Base-by-base conservation (phyloP, 2,888 invertebrate genomes). In the Pimpla rufipes region DNA sequence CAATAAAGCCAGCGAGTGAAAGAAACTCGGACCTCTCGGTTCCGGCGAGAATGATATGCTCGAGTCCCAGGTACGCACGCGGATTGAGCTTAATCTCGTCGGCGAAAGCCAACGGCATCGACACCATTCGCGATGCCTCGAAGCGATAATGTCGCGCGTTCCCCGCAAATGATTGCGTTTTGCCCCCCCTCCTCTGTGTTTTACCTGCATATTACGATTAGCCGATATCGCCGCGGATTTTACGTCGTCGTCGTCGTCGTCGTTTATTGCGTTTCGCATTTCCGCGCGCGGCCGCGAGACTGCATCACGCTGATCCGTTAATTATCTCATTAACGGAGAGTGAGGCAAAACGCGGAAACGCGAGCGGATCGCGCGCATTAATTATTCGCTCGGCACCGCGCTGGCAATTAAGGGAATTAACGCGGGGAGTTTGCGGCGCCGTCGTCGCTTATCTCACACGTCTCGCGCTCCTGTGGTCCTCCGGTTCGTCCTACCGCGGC, bases 401-500 rank as follows among this genome's bases (percentile, higher is more conserved):
- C 80, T 82, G 85, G 88, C 87, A 90, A 90, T 90, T 90, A 89
- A 89, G 87, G 88, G 88, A 90, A 90, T 89, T 89, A 90, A 87
- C 87, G 85, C 29, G 82, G 83, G n/a, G 79, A 77, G 42, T 66
- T 40, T 62, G 74, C 70, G 42, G 42, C 52, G 42, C 1, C 42
- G 42, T 2, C 13, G 8, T 8, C 42, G 70, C 59, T 79, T 84
- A 79, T 84, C 79, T 76, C 75, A 47, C 78, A 59, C 59, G 47
- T 37, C 59, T 77, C 62, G 7, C 18, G 18, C 52, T 50, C n/a
- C 3, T 45, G n/a, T 29, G 50, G 11, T 8, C 70, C n/a, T 29
- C 5, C 3, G 2, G 29, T 16, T 18, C 40, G 42, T 16, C 66
- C 29, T 35, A n/a, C n/a, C n/a, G n/a, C n/a, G 0, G 13, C 45